A percentile compares a stretch with the other conserved stretches of the same genome.
phyloP scores from a whole-genome alignment of 2,888 invertebrate genomes.

The Geotrupes spiniger region DNA sequence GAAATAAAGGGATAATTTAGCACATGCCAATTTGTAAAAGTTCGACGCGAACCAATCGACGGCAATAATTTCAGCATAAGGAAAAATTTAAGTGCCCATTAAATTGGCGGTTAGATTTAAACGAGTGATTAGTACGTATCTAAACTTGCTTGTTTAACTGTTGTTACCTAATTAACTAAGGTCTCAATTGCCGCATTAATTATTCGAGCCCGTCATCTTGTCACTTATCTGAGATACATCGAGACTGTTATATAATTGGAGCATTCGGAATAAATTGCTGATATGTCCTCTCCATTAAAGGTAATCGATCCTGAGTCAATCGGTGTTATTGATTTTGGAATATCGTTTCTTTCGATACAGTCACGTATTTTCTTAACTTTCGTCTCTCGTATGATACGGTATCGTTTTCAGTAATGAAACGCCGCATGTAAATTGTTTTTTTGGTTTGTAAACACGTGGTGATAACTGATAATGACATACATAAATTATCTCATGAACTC shows the following conservation, averaged over 20 bases:
- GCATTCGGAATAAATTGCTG: constrained; percentile 29
- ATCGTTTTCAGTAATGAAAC: too few species aligned
- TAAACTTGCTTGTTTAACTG: constrained; percentile 37
- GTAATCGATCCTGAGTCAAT: constrained; percentile 32
- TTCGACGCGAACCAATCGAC: too few species aligned
- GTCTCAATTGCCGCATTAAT: constrained; percentile 41
- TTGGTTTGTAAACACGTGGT: background rate
- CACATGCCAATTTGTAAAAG: too few species aligned
- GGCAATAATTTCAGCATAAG: too few species aligned
- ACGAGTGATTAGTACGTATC: constrained; percentile 28
- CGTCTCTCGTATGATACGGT: too few species aligned
- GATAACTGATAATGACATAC: constrained; percentile 5
- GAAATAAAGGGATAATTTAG: too few species aligned
- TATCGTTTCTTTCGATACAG: constrained; percentile 22
- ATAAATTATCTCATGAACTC: background rate
- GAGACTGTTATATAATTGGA: constrained; percentile 34
- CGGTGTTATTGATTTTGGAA: constrained; percentile 23
- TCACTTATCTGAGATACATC: constrained; percentile 27
- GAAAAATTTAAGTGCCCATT: constrained; percentile 24
- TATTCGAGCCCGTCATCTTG: constrained; percentile 31
- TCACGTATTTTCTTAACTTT: too few species aligned
- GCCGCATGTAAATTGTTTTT: background rate
- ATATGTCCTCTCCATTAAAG: constrained; percentile 28
- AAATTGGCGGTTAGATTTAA: constrained; percentile 30
- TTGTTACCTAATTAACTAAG: constrained; percentile 41